phyloP scores from a whole-genome alignment of 2,113 vertebrate species.

The Sakesphorus luctuosus region DNA sequence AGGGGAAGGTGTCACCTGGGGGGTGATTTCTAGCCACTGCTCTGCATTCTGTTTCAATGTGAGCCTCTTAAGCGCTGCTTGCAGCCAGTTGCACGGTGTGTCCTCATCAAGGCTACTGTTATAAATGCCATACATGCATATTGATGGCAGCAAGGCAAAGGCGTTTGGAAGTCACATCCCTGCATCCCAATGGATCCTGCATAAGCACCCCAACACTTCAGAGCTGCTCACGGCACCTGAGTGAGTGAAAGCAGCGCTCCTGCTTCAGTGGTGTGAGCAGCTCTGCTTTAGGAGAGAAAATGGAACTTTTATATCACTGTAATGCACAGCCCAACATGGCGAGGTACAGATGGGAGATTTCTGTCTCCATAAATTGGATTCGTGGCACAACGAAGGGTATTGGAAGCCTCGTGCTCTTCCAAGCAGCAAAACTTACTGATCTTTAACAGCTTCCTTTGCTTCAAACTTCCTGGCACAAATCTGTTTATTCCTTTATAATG shows the following conservation, averaged over 20 bases:
- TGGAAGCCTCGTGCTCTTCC: slow-evolving; percentile 15
- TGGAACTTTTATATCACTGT: slow-evolving; percentile 58
- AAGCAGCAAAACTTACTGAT: slow-evolving; percentile 2
- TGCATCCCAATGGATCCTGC: slow-evolving; percentile 74
- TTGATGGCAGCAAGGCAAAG: slow-evolving; percentile 84
- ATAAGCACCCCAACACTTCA: slow-evolving; percentile 69
- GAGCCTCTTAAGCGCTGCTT: slow-evolving; percentile 76
- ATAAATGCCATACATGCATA: slow-evolving; percentile 81
- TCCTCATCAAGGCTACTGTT: slow-evolving; percentile 85
- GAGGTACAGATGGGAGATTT: slow-evolving; percentile 51
- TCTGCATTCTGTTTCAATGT: slow-evolving; percentile 79
- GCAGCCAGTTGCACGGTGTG: slow-evolving; percentile 77
- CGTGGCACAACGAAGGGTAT: slow-evolving; percentile 41
- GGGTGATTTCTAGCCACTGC: slow-evolving; percentile 80
- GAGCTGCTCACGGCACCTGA: slow-evolving; percentile 56
- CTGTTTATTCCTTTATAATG: not conserved
- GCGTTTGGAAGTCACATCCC: slow-evolving; percentile 82
- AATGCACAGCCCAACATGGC: slow-evolving; percentile 58
- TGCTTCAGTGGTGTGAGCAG: slow-evolving; percentile 68
- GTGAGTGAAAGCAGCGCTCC: slow-evolving; percentile 17
- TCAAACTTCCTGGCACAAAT: not conserved
- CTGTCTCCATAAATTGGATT: slow-evolving; percentile 36
- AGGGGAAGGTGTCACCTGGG: slow-evolving; percentile 79
- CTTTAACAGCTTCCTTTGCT: not conserved
- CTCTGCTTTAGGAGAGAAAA: slow-evolving; percentile 59